A percentile compares a stretch with the other conserved stretches of the same genome.
Conservation (phyloP, 2,888 invertebrate genomes). For the Syrphus vitripennis region DNA sequence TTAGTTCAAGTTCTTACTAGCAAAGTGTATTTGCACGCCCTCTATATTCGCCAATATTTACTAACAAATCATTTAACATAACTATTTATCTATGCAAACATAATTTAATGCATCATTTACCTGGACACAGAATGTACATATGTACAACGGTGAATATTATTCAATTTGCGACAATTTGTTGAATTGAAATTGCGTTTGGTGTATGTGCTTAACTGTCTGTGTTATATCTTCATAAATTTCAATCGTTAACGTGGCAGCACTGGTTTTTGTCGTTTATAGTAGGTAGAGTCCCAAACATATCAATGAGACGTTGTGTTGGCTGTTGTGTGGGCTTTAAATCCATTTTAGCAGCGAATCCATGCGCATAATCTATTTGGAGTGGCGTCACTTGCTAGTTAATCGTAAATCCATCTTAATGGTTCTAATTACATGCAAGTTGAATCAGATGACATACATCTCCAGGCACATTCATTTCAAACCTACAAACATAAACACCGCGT, state of each 20-base stretch:
- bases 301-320: not conserved
- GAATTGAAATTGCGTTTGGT: conserved; percentile 59
- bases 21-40: not conserved
- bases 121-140: not conserved
- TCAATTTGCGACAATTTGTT: conserved; percentile 61
- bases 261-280: not conserved
- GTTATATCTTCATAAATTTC: conserved; percentile 51
- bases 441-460: conserved; percentile 35
- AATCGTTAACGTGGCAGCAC: not conserved
- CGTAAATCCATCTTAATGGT: conserved; percentile 67
- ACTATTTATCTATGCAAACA: not conserved
- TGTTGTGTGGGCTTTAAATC: not conserved
- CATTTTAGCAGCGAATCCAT: conserved; percentile 23
- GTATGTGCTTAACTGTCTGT: conserved; percentile 17
- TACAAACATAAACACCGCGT: not conserved
- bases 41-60: not conserved
- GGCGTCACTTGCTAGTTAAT: conserved; percentile 59
- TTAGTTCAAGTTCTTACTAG: not conserved
- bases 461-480: not conserved
- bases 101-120: not conserved
- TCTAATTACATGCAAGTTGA: conserved; percentile 63
- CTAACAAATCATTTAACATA: not conserved
- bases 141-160: conserved; percentile 26
- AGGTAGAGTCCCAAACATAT: not conserved
- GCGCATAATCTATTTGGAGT: conserved; percentile 49